A percentile compares a stretch with the other conserved stretches of the same genome.
Evolutionary conservation across 2,797 vertebrate genomes (phyloP).

Genomic region (Poeciliopsis presidionis): DNA sequence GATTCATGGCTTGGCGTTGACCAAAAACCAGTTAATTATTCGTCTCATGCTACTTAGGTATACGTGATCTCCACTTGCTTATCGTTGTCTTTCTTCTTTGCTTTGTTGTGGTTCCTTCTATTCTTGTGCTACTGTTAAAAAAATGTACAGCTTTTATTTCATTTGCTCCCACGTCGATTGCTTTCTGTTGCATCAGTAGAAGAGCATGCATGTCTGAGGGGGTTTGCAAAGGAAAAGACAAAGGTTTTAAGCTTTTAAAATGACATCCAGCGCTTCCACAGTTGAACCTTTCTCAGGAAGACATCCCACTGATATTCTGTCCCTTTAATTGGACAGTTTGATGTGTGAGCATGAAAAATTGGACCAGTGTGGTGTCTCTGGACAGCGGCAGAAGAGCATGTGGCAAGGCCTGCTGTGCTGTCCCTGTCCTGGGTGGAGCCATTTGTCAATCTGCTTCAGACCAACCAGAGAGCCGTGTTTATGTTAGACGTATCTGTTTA

Average conservation of each 20-base stretch:
- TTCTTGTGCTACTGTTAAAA: constrained; percentile 5
- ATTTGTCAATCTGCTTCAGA: constrained; percentile 46
- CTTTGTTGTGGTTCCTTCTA: constrained; percentile 15
- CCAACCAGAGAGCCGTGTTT: constrained; percentile 62
- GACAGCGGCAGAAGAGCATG: constrained; percentile 29
- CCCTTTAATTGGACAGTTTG: constrained; percentile 11
- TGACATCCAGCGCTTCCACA: constrained; percentile 4
- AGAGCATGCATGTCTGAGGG: constrained; percentile 1
- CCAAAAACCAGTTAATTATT: constrained; percentile 39
- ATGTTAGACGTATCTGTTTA: constrained; percentile 70
- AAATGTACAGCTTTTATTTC: constrained; percentile 35
- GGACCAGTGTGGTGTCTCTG: constrained; percentile 26
- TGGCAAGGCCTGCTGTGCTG: constrained; percentile 38
- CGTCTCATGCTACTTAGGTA: constrained; percentile 13
- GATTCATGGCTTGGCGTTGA: constrained; percentile 30
- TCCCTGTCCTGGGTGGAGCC: constrained; percentile 53
- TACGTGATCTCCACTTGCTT: constrained; percentile 20
- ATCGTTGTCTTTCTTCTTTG: constrained; percentile 23
- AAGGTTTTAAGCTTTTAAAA: constrained; percentile 32
- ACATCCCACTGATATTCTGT: constrained; percentile 5
- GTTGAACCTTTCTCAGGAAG: background rate
- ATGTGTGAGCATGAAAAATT: constrained; percentile 20
- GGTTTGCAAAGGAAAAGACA: background rate
- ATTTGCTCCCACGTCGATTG: constrained; percentile 30
- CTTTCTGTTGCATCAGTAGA: constrained; percentile 52